phyloP scores from a whole-genome alignment of 2,888 invertebrate species.

The Drosophila picticornis region DNA sequence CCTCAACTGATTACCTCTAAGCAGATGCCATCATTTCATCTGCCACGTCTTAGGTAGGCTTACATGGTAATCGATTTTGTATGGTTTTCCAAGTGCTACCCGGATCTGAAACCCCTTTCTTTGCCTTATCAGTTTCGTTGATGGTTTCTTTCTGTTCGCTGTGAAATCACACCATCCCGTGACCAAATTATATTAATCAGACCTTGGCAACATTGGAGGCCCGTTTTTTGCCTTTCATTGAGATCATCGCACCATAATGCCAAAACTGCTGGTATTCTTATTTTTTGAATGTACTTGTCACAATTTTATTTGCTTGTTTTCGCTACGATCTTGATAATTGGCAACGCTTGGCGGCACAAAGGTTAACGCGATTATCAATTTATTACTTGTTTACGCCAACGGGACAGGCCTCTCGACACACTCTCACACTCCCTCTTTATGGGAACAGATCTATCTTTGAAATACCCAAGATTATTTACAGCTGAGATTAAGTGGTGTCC shows the following conservation, averaged over 20 bases:
- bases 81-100: not conserved
- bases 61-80: not conserved
- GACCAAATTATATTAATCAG: constrained; percentile 57
- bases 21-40: not conserved
- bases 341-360: constrained; percentile 45
- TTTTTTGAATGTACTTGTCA: constrained; percentile 21
- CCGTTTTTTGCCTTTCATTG: constrained; percentile 17
- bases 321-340: constrained; percentile 56
- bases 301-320: constrained; percentile 69
- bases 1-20: not conserved
- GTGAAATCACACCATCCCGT: constrained; percentile 40
- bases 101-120: constrained; percentile 28
- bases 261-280: not conserved
- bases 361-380: constrained; percentile 69
- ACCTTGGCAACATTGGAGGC: constrained; percentile 65
- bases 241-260: constrained; percentile 35
- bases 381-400: constrained; percentile 74
- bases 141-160: constrained; percentile 7
- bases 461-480: not conserved
- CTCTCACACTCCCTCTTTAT: constrained; percentile 5
- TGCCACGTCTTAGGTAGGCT: not conserved
- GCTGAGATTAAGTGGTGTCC: not conserved
- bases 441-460: not conserved
- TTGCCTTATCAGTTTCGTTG: constrained; percentile 24
- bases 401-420: constrained; percentile 62